Conservation (phyloP, 1,140 invertebrate genomes). For the Megalopta genalis region DNA sequence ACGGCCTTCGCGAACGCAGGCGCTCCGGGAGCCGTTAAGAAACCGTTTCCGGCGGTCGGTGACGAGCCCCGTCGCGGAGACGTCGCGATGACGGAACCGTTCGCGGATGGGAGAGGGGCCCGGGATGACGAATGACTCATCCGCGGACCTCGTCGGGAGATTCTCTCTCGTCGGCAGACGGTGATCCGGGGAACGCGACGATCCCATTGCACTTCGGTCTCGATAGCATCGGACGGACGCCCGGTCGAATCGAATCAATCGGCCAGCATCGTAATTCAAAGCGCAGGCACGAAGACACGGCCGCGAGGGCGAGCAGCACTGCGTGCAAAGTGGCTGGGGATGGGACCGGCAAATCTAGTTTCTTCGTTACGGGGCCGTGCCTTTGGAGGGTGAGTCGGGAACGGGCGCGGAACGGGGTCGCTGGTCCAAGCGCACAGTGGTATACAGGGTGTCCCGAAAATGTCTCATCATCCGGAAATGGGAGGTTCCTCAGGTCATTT, state of each 20-base stretch:
- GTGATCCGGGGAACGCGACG: slow-evolving; percentile 34
- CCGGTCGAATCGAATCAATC: slow-evolving; percentile 60
- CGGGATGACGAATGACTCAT: slow-evolving; percentile 68
- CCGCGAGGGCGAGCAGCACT: neutral
- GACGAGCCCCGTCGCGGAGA: slow-evolving; percentile 42
- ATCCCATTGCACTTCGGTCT: neutral
- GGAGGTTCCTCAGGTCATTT: no score
- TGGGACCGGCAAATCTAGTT: slow-evolving; percentile 49
- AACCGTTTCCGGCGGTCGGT: slow-evolving; percentile 63
- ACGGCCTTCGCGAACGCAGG: slow-evolving; percentile 27
- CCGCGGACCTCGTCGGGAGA: no score
- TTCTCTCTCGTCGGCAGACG: slow-evolving; percentile 6
- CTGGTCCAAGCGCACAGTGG: no score
- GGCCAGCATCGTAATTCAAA: slow-evolving; percentile 56
- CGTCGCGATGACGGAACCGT: slow-evolving; percentile 47
- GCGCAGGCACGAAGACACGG: slow-evolving; percentile 13
- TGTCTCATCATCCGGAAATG: no score
- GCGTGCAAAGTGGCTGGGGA: slow-evolving; percentile 36
- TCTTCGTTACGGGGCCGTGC: slow-evolving; percentile 51
- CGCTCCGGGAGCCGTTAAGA: slow-evolving; percentile 33
- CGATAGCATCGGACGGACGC: slow-evolving; percentile 48
- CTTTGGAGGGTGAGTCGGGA: neutral
- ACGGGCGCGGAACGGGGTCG: neutral
- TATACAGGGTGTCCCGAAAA: no score
- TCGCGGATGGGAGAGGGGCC: slow-evolving; percentile 24